A percentile compares a stretch with the other conserved stretches of the same genome.
Evolutionary conservation across 2,797 vertebrate genomes (phyloP).

Genomic region (Anabas testudineus): DNA sequence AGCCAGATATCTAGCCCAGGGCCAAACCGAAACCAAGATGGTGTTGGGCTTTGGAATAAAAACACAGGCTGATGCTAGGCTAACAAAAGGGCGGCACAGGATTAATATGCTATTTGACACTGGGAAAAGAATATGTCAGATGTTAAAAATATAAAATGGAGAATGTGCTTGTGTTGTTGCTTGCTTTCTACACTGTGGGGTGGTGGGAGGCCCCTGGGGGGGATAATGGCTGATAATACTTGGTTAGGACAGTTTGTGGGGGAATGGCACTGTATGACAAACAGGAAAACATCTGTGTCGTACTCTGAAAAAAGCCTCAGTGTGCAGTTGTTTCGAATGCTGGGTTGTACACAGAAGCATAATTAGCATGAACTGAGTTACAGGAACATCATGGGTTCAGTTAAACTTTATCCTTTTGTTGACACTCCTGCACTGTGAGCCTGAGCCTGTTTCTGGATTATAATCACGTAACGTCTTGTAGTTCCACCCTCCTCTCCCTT

Average conservation of each 20-base stretch:
- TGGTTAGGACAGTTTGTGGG: slow-evolving; percentile 32
- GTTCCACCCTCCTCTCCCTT: background rate
- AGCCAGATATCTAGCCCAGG: slow-evolving; percentile 41
- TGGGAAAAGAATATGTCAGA: slow-evolving; percentile 69
- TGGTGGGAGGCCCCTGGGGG: slow-evolving; percentile 39
- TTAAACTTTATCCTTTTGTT: slow-evolving; percentile 43
- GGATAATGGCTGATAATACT: slow-evolving; percentile 43
- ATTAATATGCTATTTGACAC: slow-evolving; percentile 74
- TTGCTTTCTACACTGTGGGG: slow-evolving; percentile 48
- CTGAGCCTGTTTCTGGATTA: slow-evolving; percentile 48
- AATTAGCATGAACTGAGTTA: slow-evolving; percentile 1
- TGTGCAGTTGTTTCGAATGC: slow-evolving; percentile 5
- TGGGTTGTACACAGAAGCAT: slow-evolving; percentile 4
- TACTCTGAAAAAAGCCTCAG: slow-evolving; percentile 20
- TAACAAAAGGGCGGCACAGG: slow-evolving; percentile 60
- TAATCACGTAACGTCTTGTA: slow-evolving; percentile 44
- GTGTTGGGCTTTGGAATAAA: slow-evolving; percentile 45
- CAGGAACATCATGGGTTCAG: slow-evolving; percentile 17
- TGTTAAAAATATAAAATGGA: slow-evolving; percentile 75
- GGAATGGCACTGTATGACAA: slow-evolving; percentile 43
- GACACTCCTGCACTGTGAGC: slow-evolving; percentile 24
- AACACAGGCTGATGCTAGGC: slow-evolving; percentile 52
- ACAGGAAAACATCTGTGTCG: slow-evolving; percentile 66
- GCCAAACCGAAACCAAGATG: slow-evolving; percentile 16
- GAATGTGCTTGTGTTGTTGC: slow-evolving; percentile 72